phyloP scores from a whole-genome alignment of 2,797 vertebrate species.

The Sternotherus odoratus region DNA sequence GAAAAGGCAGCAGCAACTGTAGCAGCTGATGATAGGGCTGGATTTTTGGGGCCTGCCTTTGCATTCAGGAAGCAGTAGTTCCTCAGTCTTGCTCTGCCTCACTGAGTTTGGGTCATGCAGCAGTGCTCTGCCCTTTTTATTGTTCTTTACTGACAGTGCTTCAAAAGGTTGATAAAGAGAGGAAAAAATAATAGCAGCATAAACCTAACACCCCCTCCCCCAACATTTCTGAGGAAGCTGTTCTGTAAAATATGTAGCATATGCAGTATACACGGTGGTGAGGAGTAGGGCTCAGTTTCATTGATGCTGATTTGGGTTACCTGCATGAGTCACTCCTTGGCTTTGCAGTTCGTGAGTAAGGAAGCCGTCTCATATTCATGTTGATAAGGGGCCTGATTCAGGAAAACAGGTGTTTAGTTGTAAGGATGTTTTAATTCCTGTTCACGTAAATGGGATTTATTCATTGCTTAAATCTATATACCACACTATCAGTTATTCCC shows the following conservation, averaged over 20 bases:
- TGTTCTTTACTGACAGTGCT: constrained; percentile 19
- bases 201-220: neutral
- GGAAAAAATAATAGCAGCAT: neutral
- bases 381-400: neutral
- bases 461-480: neutral
- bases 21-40: neutral
- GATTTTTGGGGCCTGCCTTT: constrained; percentile 7
- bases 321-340: neutral
- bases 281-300: neutral
- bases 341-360: neutral
- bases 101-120: neutral
- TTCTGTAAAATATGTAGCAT: neutral
- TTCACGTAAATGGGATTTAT: neutral
- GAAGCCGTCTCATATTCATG: fast-evolving
- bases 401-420: neutral
- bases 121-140: constrained; percentile 3
- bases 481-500: neutral
- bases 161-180: neutral
- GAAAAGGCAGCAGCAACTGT: neutral
- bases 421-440: neutral
- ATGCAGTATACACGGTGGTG: neutral
- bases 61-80: neutral
- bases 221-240: neutral
- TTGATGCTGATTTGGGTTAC: neutral
- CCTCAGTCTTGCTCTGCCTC: neutral